Evolutionary conservation across 2,888 invertebrate genomes (phyloP).

Genomic region (Volucella zonaria): DNA sequence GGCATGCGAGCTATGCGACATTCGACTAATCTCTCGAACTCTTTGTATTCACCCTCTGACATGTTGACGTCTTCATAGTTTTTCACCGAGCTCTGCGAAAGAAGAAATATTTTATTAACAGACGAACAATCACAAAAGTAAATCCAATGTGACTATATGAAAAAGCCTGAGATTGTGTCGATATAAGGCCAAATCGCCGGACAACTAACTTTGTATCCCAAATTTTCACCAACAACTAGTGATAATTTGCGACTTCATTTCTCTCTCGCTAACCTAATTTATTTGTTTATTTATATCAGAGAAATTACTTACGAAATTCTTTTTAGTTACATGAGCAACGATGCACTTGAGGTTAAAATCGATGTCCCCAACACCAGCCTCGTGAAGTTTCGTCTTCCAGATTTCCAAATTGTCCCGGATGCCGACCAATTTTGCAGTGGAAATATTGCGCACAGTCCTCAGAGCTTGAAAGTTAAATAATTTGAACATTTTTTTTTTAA

Average conservation of each 20-base stretch:
- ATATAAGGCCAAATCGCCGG: slow-evolving; percentile 15
- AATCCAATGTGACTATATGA: background rate
- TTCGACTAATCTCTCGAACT: slow-evolving; percentile 82
- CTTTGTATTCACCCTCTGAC: slow-evolving; percentile 78
- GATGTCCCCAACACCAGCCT: slow-evolving; percentile 84
- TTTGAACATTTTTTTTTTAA: slow-evolving; percentile 53
- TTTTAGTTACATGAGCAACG: slow-evolving; percentile 84
- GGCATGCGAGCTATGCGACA: slow-evolving; percentile 85
- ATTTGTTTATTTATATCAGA: background rate
- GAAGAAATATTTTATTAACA: background rate
- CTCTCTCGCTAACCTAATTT: background rate
- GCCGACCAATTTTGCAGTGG: slow-evolving; percentile 35
- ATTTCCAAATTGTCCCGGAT: slow-evolving; percentile 76
- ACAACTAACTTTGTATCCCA: background rate
- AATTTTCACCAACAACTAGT: background rate
- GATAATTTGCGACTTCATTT: background rate
- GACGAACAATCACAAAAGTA: no score
- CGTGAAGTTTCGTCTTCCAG: slow-evolving; percentile 83
- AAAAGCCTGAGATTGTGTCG: slow-evolving; percentile 15
- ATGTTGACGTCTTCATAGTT: slow-evolving; percentile 76
- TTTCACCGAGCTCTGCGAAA: slow-evolving; percentile 76
- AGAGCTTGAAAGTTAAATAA: slow-evolving; percentile 41
- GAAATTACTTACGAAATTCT: slow-evolving; percentile 83
- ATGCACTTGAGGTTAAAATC: slow-evolving; percentile 85
- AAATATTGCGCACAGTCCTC: slow-evolving; percentile 29